Conservation (phyloP, 1,140 invertebrate genomes). For the Helicoverpa armigera region DNA sequence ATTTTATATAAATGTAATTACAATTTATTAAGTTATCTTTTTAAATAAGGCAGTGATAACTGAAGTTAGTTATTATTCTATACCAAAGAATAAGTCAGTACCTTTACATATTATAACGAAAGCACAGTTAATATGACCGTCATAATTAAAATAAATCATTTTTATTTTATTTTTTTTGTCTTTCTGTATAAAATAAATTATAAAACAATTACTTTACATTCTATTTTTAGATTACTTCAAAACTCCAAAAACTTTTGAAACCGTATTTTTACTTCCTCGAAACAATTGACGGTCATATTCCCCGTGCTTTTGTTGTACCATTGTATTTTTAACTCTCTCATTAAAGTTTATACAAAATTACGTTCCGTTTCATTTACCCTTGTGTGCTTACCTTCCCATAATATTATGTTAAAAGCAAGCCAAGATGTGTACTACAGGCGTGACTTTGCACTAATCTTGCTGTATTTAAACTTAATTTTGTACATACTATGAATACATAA, state of each 20-base stretch:
- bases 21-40: too few species aligned
- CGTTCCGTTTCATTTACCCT: conserved; percentile 1
- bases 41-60: background rate
- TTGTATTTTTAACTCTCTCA: conserved; percentile 34
- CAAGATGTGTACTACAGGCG: background rate
- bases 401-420: conserved; percentile 29
- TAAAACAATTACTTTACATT: too few species aligned
- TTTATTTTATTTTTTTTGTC: too few species aligned
- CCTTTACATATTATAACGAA: background rate
- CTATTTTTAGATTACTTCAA: too few species aligned
- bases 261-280: background rate
- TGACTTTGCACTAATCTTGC: conserved; percentile 37
- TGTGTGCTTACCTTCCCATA: background rate
- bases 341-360: conserved; percentile 43
- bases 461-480: conserved; percentile 22
- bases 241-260: too few species aligned
- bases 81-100: conserved; percentile 45
- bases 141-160: background rate
- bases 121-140: background rate
- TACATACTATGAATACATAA: conserved; percentile 31
- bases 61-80: background rate
- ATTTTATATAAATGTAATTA: too few species aligned
- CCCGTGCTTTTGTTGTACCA: background rate
- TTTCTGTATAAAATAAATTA: too few species aligned
- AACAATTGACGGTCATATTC: background rate